phyloP scores from a whole-genome alignment of 2,113 vertebrate species.

The Climacteris rufus region DNA sequence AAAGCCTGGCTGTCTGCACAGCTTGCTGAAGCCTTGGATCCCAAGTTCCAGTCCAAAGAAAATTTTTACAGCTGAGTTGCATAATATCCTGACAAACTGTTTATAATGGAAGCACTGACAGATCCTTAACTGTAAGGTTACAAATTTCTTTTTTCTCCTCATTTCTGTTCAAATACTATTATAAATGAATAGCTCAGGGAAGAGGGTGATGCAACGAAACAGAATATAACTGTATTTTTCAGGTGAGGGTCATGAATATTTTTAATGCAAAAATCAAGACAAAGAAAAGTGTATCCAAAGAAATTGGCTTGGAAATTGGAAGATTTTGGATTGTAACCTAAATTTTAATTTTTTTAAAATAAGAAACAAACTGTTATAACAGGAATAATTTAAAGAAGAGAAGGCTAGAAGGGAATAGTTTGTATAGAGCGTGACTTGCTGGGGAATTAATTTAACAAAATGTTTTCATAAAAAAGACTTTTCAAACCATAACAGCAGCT shows the following conservation, averaged over 20 bases:
- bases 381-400: background rate
- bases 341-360: background rate
- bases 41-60: conserved; percentile 49
- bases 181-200: background rate
- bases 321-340: background rate
- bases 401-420: background rate
- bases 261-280: background rate
- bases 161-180: conserved; percentile 23
- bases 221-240: background rate
- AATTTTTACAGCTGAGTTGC: conserved; percentile 58
- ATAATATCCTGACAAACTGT: conserved; percentile 63
- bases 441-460: background rate
- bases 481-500: conserved; percentile 25
- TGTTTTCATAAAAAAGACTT: background rate
- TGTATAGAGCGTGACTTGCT: background rate
- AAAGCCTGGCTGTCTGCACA: conserved; percentile 21
- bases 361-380: background rate
- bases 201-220: background rate
- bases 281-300: background rate
- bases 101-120: conserved; percentile 59
- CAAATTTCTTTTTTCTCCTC: background rate
- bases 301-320: background rate
- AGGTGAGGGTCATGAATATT: background rate
- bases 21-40: conserved; percentile 42
- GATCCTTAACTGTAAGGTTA: conserved; percentile 28